Evolutionary conservation across 1,140 invertebrate species (phyloP).

Genomic region (Leucophenga varia): DNA sequence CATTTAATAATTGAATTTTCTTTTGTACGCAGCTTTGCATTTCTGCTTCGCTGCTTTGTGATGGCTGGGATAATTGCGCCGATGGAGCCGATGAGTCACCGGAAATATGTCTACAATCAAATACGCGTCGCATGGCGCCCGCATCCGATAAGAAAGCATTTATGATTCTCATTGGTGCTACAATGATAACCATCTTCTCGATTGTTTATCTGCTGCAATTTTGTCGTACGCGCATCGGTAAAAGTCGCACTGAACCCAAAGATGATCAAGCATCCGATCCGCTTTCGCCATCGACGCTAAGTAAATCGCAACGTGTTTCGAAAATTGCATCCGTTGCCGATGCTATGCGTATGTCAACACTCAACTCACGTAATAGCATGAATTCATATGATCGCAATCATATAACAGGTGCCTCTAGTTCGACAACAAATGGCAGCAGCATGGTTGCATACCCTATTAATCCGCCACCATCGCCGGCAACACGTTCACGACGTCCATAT

Average conservation of each 20-base stretch:
- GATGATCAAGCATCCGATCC: conserved; percentile 66
- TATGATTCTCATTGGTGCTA: conserved; percentile 56
- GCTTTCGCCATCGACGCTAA: conserved; percentile 59
- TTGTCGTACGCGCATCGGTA: conserved; percentile 58
- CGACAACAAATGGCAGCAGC: conserved; percentile 65
- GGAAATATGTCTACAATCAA: conserved; percentile 60
- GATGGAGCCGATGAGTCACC: conserved; percentile 72
- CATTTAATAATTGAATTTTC: conserved; percentile 14
- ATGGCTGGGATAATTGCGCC: conserved; percentile 70
- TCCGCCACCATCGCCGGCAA: conserved; percentile 87
- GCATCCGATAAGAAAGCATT: conserved; percentile 59
- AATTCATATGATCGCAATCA: conserved; percentile 77
- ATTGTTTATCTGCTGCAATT: conserved; percentile 58
- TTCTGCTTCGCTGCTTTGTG: conserved; percentile 63
- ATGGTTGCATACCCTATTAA: conserved; percentile 62
- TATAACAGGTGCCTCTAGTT: conserved; percentile 80
- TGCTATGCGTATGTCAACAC: conserved; percentile 66
- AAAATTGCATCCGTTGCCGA: conserved; percentile 60
- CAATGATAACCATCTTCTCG: conserved; percentile 57
- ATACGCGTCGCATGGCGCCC: conserved; percentile 35
- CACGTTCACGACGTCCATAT: conserved; percentile 73
- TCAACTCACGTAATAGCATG: conserved; percentile 64
- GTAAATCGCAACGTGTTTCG: conserved; percentile 58
- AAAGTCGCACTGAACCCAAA: conserved; percentile 56
- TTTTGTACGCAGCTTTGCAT: conserved; percentile 59